Evolutionary conservation across 2,888 invertebrate species (phyloP).

Genomic region (Ormia ochracea): DNA sequence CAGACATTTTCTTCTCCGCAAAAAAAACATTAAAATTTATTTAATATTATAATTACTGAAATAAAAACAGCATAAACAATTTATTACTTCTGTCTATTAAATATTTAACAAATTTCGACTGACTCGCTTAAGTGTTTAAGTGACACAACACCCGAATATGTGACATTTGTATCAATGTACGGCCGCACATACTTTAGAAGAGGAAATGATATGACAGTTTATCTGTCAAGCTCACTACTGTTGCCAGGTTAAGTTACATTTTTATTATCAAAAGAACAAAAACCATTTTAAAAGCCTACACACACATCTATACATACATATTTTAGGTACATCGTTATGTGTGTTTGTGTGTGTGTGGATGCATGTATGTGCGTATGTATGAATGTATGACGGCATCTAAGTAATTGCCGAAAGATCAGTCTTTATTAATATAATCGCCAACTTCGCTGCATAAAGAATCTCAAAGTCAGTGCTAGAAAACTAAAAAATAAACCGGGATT

Average conservation of each 20-base stretch:
- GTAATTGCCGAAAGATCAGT: background rate
- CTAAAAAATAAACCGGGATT: background rate
- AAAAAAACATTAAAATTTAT: background rate
- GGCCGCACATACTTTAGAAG: no score
- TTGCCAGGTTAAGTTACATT: conserved; percentile 13
- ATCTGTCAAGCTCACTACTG: background rate
- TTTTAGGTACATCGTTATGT: no score
- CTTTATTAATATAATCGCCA: conserved; percentile 4
- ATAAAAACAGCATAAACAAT: background rate
- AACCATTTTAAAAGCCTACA: conserved; percentile 15
- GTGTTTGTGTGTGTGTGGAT: no score
- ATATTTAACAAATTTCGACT: background rate
- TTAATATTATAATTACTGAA: background rate
- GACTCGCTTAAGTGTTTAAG: background rate
- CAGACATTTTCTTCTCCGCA: no score
- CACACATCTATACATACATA: no score
- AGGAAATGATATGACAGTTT: background rate
- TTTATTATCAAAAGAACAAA: background rate
- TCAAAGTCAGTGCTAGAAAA: conserved; percentile 53
- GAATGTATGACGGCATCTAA: background rate
- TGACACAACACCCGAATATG: no score
- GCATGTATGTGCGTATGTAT: no score
- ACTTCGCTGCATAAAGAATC: conserved; percentile 24
- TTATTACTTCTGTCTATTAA: background rate
- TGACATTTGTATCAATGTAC: no score